phyloP scores from a whole-genome alignment of 2,797 vertebrate genomes.

The Onychomys arenicola region DNA sequence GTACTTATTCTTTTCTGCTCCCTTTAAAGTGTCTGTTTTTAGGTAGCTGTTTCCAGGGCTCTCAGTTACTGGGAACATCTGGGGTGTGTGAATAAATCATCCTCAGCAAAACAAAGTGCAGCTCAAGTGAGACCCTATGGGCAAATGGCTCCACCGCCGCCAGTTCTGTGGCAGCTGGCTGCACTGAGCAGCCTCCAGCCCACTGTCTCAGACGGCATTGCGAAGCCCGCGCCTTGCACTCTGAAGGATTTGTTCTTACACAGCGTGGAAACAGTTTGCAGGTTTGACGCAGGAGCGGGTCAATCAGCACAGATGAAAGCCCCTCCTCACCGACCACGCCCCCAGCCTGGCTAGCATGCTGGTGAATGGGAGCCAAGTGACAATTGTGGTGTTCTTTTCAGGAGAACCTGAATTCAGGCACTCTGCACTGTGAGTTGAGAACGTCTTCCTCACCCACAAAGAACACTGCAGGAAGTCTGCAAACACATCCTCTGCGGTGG shows the following conservation, averaged over 20 bases:
- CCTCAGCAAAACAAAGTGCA: conserved; percentile 6
- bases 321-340: neutral
- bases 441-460: neutral
- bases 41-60: conserved; percentile 41
- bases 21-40: neutral
- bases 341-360: neutral
- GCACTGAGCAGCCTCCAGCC: neutral
- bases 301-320: conserved; percentile 47
- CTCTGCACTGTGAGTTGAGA: neutral
- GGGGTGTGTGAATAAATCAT: conserved; percentile 16
- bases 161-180: neutral
- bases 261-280: conserved; percentile 45
- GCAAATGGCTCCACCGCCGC: neutral
- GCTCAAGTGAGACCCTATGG: neutral
- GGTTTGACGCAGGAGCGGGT: neutral
- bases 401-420: neutral
- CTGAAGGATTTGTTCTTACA: conserved; percentile 15
- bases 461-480: neutral
- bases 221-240: neutral
- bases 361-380: neutral
- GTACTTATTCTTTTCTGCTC: neutral
- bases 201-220: neutral
- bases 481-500: neutral
- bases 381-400: neutral
- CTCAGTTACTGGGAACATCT: conserved; percentile 22